phyloP scores from a whole-genome alignment of 2,797 vertebrate genomes.

The Smutsia temminckii region DNA sequence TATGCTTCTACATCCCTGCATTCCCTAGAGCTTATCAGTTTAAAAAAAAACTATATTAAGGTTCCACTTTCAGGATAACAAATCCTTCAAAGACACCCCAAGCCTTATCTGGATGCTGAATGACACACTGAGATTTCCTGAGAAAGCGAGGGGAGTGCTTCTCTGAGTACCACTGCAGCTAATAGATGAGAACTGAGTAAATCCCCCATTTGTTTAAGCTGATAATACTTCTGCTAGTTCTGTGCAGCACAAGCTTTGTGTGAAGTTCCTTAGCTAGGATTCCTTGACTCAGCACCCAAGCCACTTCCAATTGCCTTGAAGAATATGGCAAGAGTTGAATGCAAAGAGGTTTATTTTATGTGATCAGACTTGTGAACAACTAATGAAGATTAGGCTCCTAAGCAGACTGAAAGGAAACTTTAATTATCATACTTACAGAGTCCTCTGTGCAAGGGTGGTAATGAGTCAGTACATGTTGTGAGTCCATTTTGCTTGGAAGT shows the following conservation, averaged over 20 bases:
- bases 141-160: not conserved
- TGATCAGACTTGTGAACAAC: not conserved
- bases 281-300: not conserved
- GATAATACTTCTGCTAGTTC: not conserved
- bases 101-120: not conserved
- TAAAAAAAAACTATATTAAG: not conserved
- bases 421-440: not conserved
- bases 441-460: not conserved
- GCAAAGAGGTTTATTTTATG: not conserved
- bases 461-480: rapidly evolving
- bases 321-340: not conserved
- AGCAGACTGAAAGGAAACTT: not conserved
- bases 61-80: not conserved
- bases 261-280: not conserved
- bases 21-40: not conserved
- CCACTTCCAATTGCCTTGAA: constrained; percentile 12
- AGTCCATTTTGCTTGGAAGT: not conserved
- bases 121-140: not conserved
- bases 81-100: not conserved
- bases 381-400: not conserved
- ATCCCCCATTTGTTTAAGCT: constrained; percentile 56
- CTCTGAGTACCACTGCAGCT: not conserved
- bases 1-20: not conserved
- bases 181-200: not conserved
- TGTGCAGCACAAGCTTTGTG: not conserved